phyloP scores from a whole-genome alignment of 2,113 vertebrate genomes.

The Lepus timidus region DNA sequence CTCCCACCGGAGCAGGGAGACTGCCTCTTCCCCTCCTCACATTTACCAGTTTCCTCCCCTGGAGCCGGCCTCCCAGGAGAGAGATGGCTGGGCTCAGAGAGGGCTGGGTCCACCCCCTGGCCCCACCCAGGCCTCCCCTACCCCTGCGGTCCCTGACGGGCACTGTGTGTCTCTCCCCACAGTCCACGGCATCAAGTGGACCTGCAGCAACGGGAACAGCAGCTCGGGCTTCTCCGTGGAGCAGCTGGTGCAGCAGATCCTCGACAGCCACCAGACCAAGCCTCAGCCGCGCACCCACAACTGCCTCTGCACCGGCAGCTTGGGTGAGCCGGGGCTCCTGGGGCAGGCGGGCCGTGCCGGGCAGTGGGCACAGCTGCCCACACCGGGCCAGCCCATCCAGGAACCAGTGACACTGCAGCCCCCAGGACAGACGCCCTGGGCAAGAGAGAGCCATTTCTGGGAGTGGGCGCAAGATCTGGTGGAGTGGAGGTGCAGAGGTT shows the following conservation, averaged over 20 bases:
- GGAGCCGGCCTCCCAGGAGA: neutral
- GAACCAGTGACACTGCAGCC: neutral
- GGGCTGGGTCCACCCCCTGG: rapidly evolving
- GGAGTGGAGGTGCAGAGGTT: rapidly evolving
- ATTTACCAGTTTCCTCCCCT: too few species aligned
- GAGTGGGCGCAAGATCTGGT: neutral
- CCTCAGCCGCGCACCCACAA: constrained; percentile 99
- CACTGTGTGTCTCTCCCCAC: constrained; percentile 83
- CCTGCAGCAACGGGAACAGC: constrained; percentile 99
- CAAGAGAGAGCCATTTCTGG: neutral
- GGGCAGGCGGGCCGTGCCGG: neutral
- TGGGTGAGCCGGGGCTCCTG: constrained; percentile 92
- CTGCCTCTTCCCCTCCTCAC: too few species aligned
- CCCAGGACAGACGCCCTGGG: neutral
- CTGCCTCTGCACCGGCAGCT: constrained; percentile 99
- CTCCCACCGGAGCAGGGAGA: neutral
- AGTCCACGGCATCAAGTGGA: constrained; percentile 99
- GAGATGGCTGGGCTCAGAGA: neutral
- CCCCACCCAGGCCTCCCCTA: neutral
- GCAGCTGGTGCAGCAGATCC: constrained; percentile 99
- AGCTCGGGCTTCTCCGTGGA: constrained; percentile 99
- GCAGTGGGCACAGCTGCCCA: neutral
- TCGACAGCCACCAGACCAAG: constrained; percentile 99
- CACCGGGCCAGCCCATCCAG: too few species aligned
- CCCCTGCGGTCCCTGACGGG: constrained; percentile 42